A percentile compares a stretch with the other conserved stretches of the same genome.
Conservation (phyloP, 1,140 invertebrate genomes). For the Lethrus apterus region DNA sequence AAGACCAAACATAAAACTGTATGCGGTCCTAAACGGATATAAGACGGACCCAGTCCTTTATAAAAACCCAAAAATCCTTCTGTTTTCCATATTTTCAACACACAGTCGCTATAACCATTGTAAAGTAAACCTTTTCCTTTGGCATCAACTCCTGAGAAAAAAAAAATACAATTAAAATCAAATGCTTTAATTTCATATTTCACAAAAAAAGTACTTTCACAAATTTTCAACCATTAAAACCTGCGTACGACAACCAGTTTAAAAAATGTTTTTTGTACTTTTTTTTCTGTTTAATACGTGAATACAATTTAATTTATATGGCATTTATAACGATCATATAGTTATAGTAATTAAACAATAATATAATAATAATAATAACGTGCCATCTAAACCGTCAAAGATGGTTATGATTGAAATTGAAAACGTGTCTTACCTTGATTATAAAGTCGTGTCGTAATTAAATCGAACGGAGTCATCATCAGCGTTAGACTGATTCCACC, state of each 20-base stretch:
- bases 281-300: too few species aligned
- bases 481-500: slow-evolving; percentile 74
- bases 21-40: slow-evolving; percentile 79
- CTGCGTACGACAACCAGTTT: too few species aligned
- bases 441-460: slow-evolving; percentile 82
- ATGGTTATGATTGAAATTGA: too few species aligned
- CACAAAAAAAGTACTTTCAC: too few species aligned
- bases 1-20: slow-evolving; percentile 79
- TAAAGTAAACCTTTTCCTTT: slow-evolving; percentile 66
- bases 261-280: too few species aligned
- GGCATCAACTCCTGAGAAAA: slow-evolving; percentile 51
- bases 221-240: too few species aligned
- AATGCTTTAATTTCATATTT: too few species aligned
- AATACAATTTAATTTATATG: too few species aligned
- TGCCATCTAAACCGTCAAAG: neutral
- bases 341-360: neutral
- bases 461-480: slow-evolving; percentile 85
- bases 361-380: slow-evolving; percentile 1
- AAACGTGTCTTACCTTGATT: slow-evolving; percentile 86
- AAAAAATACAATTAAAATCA: too few species aligned
- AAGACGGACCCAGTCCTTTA: slow-evolving; percentile 79
- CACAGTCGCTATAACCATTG: slow-evolving; percentile 66
- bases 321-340: too few species aligned
- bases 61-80: slow-evolving; percentile 79
- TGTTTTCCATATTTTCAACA: slow-evolving; percentile 63